Percentiles rank a stretch among this genome's conserved stretches.
These are phyloP conservation scores for Eupithecia dodoneata DNA, from an alignment of 2,888 invertebrate species.

Conservation along the genomic window DNA sequence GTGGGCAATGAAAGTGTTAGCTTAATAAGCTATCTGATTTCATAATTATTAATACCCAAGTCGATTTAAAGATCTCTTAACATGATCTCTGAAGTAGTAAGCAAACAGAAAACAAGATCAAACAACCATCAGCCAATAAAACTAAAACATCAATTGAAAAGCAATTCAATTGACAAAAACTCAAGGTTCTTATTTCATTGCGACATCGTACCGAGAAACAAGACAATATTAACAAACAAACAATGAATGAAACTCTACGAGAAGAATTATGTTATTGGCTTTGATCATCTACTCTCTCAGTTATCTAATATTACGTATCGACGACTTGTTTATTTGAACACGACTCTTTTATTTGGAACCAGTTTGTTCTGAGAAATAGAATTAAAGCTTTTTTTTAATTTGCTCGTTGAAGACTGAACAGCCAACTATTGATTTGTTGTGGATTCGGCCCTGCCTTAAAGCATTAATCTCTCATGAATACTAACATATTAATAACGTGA, in stretches of 20 bases:
- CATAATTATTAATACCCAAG: too few species aligned
- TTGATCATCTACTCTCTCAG: conserved; percentile 25
- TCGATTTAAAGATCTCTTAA: too few species aligned
- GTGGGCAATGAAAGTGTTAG: neutral
- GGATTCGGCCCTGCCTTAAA: neutral
- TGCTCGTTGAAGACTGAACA: neutral
- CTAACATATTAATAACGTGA: too few species aligned
- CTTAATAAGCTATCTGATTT: neutral
- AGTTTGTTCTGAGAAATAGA: conserved; percentile 10
- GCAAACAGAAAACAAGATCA: neutral
- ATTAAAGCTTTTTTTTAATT: neutral
- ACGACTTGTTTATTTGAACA: conserved; percentile 19
- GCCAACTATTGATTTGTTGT: neutral
- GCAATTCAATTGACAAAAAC: neutral
- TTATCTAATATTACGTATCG: conserved; percentile 27
- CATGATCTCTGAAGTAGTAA: neutral
- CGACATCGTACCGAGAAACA: conserved; percentile 13
- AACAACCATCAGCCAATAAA: neutral
- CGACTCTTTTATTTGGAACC: conserved; percentile 18
- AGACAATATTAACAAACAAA: conserved; percentile 27
- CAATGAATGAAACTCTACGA: conserved; percentile 22
- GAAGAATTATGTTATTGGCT: conserved; percentile 27
- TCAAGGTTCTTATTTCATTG: neutral
- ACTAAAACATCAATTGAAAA: neutral
- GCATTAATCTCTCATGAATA: too few species aligned